These are phyloP conservation scores for Rotaria sp. DNA, from an alignment of 2,888 invertebrate genomes.

Conservation along the genomic window DNA sequence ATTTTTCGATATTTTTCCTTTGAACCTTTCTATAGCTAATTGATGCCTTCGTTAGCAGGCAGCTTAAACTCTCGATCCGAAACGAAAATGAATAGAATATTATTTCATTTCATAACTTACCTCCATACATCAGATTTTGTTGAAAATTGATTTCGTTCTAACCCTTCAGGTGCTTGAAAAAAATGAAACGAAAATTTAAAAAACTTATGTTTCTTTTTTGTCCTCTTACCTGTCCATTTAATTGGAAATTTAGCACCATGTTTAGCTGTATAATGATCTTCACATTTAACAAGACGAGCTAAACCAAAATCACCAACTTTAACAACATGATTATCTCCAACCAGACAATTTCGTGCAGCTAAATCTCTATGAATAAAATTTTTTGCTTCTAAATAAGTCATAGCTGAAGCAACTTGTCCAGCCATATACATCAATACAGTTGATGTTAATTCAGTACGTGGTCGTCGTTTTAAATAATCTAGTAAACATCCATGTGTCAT, in stretches of 20 bases:
- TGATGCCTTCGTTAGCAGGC: too few relatives aligned
- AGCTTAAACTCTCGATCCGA: too few relatives aligned
- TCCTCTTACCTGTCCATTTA: slow-evolving; percentile 76
- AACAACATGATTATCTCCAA: slow-evolving; percentile 89
- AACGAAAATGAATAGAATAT: too few relatives aligned
- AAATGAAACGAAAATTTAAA: not conserved
- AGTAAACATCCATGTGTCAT: slow-evolving; percentile 96
- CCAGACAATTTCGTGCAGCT: slow-evolving; percentile 96
- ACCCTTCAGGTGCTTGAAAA: slow-evolving; percentile 77
- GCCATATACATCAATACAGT: slow-evolving; percentile 97
- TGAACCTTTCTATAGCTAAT: too few relatives aligned
- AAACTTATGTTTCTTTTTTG: too few relatives aligned
- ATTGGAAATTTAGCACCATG: slow-evolving; percentile 99
- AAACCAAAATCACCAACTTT: slow-evolving; percentile 98
- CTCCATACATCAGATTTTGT: slow-evolving; percentile 66
- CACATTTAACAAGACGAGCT: slow-evolving; percentile 75
- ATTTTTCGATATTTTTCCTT: too few relatives aligned
- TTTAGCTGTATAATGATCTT: slow-evolving; percentile 97
- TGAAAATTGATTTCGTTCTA: slow-evolving; percentile 98
- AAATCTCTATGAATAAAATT: slow-evolving; percentile 76
- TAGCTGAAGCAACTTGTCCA: slow-evolving; percentile 96
- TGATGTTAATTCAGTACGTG: slow-evolving; percentile 68
- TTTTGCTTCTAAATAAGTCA: slow-evolving; percentile 92
- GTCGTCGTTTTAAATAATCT: slow-evolving; percentile 82
- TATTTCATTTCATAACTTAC: not conserved